Evolutionary conservation across 2,888 invertebrate species (phyloP).

Genomic region (Lycocerus yunnanus): DNA sequence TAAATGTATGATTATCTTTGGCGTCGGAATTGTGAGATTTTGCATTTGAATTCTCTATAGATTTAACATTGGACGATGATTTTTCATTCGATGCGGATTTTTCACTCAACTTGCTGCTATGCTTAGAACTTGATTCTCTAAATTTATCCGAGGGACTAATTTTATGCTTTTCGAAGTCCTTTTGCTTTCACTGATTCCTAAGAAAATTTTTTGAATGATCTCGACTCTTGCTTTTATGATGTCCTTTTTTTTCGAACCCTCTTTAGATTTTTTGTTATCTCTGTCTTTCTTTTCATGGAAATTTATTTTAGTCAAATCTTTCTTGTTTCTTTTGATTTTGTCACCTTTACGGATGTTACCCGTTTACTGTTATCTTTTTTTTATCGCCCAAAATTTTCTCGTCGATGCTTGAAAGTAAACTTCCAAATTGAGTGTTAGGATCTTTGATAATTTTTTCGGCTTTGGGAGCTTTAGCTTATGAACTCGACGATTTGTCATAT

Average conservation of each 20-base stretch:
- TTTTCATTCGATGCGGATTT: too few species aligned
- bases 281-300: not conserved
- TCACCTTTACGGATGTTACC: not conserved
- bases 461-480: slow-evolving; percentile 17
- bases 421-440: slow-evolving; percentile 38
- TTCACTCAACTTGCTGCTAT: not conserved
- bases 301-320: slow-evolving; percentile 6
- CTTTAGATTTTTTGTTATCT: not conserved
- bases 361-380: slow-evolving; percentile 16
- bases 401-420: slow-evolving; percentile 41
- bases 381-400: slow-evolving; percentile 37
- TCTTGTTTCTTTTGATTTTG: not conserved
- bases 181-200: not conserved
- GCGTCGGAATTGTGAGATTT: not conserved
- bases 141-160: slow-evolving; percentile 2
- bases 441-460: slow-evolving; percentile 15
- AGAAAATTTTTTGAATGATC: slow-evolving; percentile 23
- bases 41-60: not conserved
- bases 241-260: not conserved
- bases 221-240: slow-evolving; percentile 23
- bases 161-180: slow-evolving; percentile 14
- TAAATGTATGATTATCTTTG: slow-evolving; percentile 26
- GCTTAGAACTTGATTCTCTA: not conserved
- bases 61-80: not conserved
- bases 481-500: slow-evolving; percentile 36